phyloP scores from a whole-genome alignment of 1,140 invertebrate genomes.

The Pinna nobilis region DNA sequence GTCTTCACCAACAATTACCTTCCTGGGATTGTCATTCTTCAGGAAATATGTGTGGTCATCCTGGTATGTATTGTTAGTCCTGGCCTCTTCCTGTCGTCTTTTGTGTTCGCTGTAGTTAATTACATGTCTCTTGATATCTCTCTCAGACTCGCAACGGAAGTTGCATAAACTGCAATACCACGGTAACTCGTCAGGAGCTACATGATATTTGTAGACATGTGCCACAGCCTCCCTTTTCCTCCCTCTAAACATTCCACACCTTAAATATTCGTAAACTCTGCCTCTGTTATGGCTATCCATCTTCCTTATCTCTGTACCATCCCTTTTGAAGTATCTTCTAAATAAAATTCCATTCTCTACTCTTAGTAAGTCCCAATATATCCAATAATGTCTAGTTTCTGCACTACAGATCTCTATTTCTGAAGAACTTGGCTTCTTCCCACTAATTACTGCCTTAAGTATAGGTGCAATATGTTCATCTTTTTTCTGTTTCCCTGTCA shows the following conservation, averaged over 20 bases:
- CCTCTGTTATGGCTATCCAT: not conserved
- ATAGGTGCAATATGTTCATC: not conserved
- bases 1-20: not conserved
- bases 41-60: not conserved
- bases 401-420: not conserved
- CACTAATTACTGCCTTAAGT: not conserved
- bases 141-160: not conserved
- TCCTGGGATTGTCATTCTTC: not conserved
- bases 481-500: not conserved
- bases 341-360: slow-evolving; percentile 1
- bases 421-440: not conserved
- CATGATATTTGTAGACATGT: not conserved
- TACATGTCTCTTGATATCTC: not conserved
- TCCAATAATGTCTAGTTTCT: slow-evolving; percentile 18
- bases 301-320: slow-evolving; percentile 16
- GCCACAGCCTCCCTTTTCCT: not conserved
- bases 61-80: not conserved
- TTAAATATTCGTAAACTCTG: not conserved
- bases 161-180: not conserved
- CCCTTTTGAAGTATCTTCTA: not conserved
- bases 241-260: not conserved
- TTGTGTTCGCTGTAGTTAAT: not conserved
- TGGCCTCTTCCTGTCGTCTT: not conserved
- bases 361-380: not conserved
- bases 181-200: not conserved